Base-by-base conservation (phyloP, 2,113 vertebrate genomes). In the Clupea harengus region DNA sequence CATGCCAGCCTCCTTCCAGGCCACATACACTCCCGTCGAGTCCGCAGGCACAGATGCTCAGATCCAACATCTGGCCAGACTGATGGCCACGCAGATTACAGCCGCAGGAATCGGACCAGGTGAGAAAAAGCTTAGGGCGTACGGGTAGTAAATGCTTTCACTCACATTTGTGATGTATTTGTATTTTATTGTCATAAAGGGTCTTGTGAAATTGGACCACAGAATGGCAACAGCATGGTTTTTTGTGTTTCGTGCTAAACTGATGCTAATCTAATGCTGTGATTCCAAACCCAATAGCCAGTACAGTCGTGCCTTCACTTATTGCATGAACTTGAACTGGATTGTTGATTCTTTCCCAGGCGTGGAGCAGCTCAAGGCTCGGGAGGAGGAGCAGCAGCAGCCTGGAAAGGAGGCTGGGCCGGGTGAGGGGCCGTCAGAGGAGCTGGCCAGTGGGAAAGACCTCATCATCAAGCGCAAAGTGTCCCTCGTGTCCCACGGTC, bases 1-100 rank as follows among this genome's bases (percentile, higher is more conserved):
- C 90, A 99, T 99, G 98, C 98, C 98, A 0, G 98, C 98, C 0
- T 99, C 98, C 85, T 99, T 99, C 93, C 98, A 99, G 93, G 96
- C 98, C 84, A 99, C 97, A 2, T 99, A 99, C 89, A 99, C 98
- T 0, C 98, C 98, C 0, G 97, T 99, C 57, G 98, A 99, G 89
- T 99, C 98, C 0, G 98, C 98, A 0, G 98, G 98, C 87, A 99
- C 98, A 0, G 97, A 99, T 4, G 97, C 96, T 0, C 98, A 99
- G 89, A 99, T 99, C 87, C 97, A 97, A 82, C 98, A 99, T 91
- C 91, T 97, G 11, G 91, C 95, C 9, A 92, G 96, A 0, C 95
- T 97, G 13, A 97, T 97, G 96, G 96, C 96, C 87, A 96, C 96
- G 0, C 96, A 97, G 92, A 97, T 97, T 95, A 96, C 96, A 0